Conservation (phyloP, 1,140 invertebrate genomes). For the Calycopis cecrops region DNA sequence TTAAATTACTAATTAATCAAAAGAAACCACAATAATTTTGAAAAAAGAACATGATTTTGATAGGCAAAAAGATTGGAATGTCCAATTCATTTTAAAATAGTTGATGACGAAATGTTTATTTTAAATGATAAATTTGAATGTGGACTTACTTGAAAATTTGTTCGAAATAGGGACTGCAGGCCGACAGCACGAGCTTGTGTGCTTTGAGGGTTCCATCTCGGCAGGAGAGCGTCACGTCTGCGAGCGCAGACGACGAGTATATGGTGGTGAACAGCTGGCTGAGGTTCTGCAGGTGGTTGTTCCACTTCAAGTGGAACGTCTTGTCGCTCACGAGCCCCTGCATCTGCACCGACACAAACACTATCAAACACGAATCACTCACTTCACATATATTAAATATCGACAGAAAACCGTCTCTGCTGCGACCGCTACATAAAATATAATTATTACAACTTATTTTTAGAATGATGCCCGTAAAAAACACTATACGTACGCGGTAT, state of each 20-base stretch:
- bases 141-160: constrained; percentile 79
- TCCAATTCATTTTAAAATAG: constrained; percentile 10
- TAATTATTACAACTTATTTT: constrained; percentile 76
- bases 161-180: constrained; percentile 86
- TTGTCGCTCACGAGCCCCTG: constrained; percentile 77
- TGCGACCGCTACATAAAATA: constrained; percentile 74
- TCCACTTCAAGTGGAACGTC: constrained; percentile 84
- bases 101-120: constrained; percentile 22
- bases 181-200: constrained; percentile 83
- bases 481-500: constrained; percentile 75
- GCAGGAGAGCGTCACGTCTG: constrained; percentile 80
- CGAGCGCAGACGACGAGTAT: constrained; percentile 81
- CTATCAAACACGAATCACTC: constrained; percentile 57
- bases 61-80: not conserved
- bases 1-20: not conserved
- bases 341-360: constrained; percentile 71
- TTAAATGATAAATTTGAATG: constrained; percentile 16
- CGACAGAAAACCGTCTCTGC: constrained; percentile 66
- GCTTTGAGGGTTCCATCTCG: constrained; percentile 80
- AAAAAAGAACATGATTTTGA: not conserved
- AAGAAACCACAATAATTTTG: not conserved
- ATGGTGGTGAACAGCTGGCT: constrained; percentile 82
- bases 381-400: constrained; percentile 57
- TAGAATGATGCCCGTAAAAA: constrained; percentile 75
- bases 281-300: constrained; percentile 84